Base-by-base conservation (phyloP, 2,888 invertebrate genomes). In the Deilephila elpenor region DNA sequence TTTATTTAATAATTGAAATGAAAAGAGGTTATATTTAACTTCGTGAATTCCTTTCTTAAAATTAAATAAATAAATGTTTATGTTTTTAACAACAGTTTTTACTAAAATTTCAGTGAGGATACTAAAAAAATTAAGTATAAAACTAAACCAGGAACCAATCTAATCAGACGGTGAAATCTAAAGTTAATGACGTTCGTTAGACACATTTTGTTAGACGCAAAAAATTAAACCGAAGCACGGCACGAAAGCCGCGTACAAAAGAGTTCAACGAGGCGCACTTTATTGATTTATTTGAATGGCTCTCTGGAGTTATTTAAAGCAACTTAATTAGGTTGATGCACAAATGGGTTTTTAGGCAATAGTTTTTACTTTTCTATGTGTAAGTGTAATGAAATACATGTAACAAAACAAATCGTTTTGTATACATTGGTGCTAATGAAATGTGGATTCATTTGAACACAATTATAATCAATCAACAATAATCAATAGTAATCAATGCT, bases 211-310 rank as follows among this genome's bases (percentile, higher is more conserved):
- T 60, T 20, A 7, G 14, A 19, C 51, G 61, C 53, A 62, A 62
- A 72, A 64, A 56, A 25, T 19, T 20, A 4, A n/a, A 56, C 5
- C n/a, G 29, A 61, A 59, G 8, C 29, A 59, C 56, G 7, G 3
- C 60, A 51, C 51, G 19, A 34, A 56, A 4, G n/a, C 19, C 53
- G 67, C 78, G 71, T 80, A 79, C 77, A 83, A 86, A 85, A 85
- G 84, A 86, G 77, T 76, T 84, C 81, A 84, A 86, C 84, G 86
- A 77, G 80, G 78, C 76, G 62, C 61, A 56, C 6, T n/a, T 56
- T 51, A 71, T 32, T 37, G 34, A 56, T 56, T 25, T 51, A 70
- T 25, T 37, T 20, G 11, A 34, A 51, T 20, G 20, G n/a, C 7
- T 37, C 17, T 14, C 34, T 62, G 29, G 8, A 34, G 17, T 17